Evolutionary conservation across 2,888 invertebrate species (phyloP).

Genomic region (Drosophila demipolita): DNA sequence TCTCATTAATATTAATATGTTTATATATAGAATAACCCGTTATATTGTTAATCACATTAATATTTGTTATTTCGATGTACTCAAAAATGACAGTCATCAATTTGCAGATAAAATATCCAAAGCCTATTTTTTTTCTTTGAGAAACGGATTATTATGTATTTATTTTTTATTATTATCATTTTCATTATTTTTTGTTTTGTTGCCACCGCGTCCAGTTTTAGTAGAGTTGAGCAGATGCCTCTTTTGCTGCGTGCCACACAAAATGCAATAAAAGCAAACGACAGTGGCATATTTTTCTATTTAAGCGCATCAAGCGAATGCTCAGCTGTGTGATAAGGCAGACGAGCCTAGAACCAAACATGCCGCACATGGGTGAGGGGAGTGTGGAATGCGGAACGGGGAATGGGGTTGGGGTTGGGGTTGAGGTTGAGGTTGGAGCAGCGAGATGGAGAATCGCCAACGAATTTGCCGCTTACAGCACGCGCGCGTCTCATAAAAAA

Average conservation of each 20-base stretch:
- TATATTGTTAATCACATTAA: neutral
- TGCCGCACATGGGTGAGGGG: neutral
- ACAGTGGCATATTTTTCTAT: conserved; percentile 70
- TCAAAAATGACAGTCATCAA: conserved; percentile 34
- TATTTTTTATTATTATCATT: neutral
- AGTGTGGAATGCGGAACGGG: neutral
- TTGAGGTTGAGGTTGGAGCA: neutral
- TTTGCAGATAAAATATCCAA: conserved; percentile 22
- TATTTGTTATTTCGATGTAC: conserved; percentile 4
- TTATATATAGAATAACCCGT: neutral
- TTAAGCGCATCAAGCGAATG: conserved; percentile 62
- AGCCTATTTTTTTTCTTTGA: conserved; percentile 17
- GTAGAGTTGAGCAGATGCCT: conserved; percentile 2
- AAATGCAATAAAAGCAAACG: conserved; percentile 65
- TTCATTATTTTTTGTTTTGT: neutral
- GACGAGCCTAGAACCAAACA: conserved; percentile 7
- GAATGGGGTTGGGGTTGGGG: neutral
- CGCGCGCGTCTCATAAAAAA: conserved; percentile 80
- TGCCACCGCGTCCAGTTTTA: conserved; percentile 5
- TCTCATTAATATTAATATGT: neutral
- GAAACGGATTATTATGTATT: conserved; percentile 7
- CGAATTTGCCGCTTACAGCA: conserved; percentile 72
- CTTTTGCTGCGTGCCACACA: conserved; percentile 31
- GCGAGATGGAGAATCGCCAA: conserved; percentile 48
- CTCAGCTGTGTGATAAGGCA: conserved; percentile 53